Evolutionary conservation across 1,140 invertebrate genomes (phyloP).

Genomic region (Aplysia californica): DNA sequence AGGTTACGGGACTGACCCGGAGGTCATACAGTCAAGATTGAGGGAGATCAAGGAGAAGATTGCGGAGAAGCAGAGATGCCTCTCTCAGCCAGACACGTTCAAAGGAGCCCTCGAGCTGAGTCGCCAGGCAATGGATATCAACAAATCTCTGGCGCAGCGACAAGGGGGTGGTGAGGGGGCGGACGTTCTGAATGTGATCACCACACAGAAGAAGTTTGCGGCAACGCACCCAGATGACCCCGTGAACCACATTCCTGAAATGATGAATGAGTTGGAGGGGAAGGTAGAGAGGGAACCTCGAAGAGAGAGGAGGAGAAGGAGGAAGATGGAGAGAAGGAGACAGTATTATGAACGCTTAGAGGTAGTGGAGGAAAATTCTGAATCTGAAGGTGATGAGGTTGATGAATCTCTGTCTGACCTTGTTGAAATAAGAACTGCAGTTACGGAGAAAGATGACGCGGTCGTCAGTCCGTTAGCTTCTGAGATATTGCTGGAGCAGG

Average conservation of each 20-base stretch:
- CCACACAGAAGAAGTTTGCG: slow-evolving; percentile 3
- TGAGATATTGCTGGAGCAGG: neutral
- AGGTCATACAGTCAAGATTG: neutral
- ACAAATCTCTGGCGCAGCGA: neutral
- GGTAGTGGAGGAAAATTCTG: neutral
- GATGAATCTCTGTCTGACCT: too few species aligned
- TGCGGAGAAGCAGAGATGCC: slow-evolving; percentile 6
- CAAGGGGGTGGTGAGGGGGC: too few species aligned
- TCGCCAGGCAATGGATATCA: slow-evolving; percentile 4
- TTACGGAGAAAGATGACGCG: neutral
- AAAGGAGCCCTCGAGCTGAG: slow-evolving; percentile 12
- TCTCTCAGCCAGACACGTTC: slow-evolving; percentile 6
- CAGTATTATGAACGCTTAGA: slow-evolving; percentile 28
- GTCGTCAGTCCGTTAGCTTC: neutral
- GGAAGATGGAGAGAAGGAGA: slow-evolving; percentile 15
- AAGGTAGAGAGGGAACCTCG: slow-evolving; percentile 13
- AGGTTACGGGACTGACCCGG: slow-evolving; percentile 14
- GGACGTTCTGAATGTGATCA: too few species aligned
- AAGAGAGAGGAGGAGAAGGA: slow-evolving; percentile 18
- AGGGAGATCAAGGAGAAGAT: slow-evolving; percentile 25
- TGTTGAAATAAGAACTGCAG: neutral
- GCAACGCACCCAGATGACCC: slow-evolving; percentile 24
- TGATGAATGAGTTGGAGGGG: slow-evolving; percentile 8
- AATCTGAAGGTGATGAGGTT: too few species aligned
- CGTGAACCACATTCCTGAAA: slow-evolving; percentile 15